Base-by-base conservation (phyloP, 2,888 invertebrate species). In the Philereme vetulata region DNA sequence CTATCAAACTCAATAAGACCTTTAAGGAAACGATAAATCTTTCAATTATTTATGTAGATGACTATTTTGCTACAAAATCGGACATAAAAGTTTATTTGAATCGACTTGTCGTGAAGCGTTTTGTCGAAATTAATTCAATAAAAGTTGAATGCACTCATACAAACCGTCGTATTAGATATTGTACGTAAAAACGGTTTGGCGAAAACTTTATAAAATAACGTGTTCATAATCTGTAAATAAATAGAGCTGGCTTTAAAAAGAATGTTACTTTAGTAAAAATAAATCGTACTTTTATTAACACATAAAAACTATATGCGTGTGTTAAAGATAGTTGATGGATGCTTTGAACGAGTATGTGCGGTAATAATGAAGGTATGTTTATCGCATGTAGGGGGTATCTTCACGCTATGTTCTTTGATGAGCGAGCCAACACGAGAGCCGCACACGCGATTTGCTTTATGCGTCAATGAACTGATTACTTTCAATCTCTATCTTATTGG, bases 21-120 rank as follows among this genome's bases (percentile, higher is more conserved):
- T 75, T 72, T 66, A 65, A 72, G 73, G 74, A 75, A 77, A 77
- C 72, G 71, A 76, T 79, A 77, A 78, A 77, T 81, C 73, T 77
- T 76, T 67, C 69, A 77, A 77, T 81, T 75, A 79, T 76, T 70
- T 72, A 68, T 68, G 67, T 65, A 72, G 2, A 73, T 72, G 74
- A 76, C 70, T 72, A 66, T 69, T 65, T 66, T 54, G 71, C 68
- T 73, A 74, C 76, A 76, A 80, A 78, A 73, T 70, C 51, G 68
- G 67, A 65, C 66, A 69, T 72, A 58, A 75, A 78, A 75, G 67
- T 73, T 72, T 62, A 59, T 64, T 68, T 68, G 60, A 67, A 72
- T 68, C 67, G 74, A 72, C 74, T 71, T 72, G 64, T 65, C 44
- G 50, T 60, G 55, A 66, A 60, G 43, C 49, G 53, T 59, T 60